A percentile compares a stretch with the other conserved stretches of the same genome.
Evolutionary conservation across 2,113 vertebrate genomes (phyloP).

Genomic region (Lampris megalopsis): DNA sequence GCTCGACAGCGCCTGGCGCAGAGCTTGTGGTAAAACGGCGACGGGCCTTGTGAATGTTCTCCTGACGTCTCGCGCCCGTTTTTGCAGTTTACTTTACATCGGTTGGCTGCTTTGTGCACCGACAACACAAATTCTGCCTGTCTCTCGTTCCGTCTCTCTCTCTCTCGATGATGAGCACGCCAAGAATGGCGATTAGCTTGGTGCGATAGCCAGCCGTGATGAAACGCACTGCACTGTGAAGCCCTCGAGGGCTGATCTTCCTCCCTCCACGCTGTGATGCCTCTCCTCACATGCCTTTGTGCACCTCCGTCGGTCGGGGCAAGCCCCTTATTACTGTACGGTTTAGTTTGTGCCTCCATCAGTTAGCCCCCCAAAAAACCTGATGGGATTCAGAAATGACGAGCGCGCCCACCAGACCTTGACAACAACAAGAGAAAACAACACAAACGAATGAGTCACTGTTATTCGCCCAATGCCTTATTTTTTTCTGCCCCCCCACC

Average conservation of each 20-base stretch:
- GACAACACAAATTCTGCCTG: conserved; percentile 4
- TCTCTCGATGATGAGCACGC: not conserved
- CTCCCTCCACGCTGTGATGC: conserved; percentile 19
- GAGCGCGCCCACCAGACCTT: too few species aligned
- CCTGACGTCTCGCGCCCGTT: conserved; percentile 27
- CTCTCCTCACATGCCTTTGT: conserved; percentile 2
- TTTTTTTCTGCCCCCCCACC: too few species aligned
- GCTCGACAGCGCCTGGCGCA: conserved; percentile 35
- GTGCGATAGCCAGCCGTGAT: conserved; percentile 1
- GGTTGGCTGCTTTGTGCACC: conserved; percentile 6
- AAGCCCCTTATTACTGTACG: not conserved
- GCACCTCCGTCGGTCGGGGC: too few species aligned
- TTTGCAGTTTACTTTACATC: conserved; percentile 40
- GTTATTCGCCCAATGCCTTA: too few species aligned
- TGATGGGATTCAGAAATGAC: too few species aligned
- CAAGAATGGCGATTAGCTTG: conserved; percentile 13
- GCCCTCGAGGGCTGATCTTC: conserved; percentile 17
- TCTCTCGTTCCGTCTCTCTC: conserved; percentile 17
- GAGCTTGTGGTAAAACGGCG: conserved; percentile 60
- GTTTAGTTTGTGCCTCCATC: not conserved
- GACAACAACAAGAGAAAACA: too few species aligned
- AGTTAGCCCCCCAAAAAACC: too few species aligned
- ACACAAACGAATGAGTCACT: too few species aligned
- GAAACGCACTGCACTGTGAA: conserved; percentile 1
- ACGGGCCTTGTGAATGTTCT: conserved; percentile 50